Evolutionary conservation across 2,113 vertebrate species (phyloP), one percentile per base, ranked within the genome.

Genomic region (Kryptolebias marmoratus): DNA sequence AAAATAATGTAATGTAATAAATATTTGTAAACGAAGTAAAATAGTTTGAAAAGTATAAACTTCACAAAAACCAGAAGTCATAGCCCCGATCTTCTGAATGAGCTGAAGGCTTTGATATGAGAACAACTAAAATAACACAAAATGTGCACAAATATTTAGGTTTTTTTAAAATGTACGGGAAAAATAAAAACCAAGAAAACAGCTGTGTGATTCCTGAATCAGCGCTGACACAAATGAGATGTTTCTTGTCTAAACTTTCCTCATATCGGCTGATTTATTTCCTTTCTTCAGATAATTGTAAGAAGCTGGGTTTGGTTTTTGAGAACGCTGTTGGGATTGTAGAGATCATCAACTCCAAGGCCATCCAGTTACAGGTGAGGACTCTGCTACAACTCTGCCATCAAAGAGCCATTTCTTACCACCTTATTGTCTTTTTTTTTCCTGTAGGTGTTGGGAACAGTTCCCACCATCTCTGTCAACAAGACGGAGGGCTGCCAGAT

Each of bases 401-500:
- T 11, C 12, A 11, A 4, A 14, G 4, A 48, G 11, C 12, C 47
- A 14, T 48, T 48, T 4, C 16, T 58, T 7, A 39, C 39, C 9
- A 1, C 8, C 9, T 39, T 5, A 56, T 31, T 22, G n/a, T 77
- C 16, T 70, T 75, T 82, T 22, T 22, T 22, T 22, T 22, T 22
- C 22, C 15, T 83, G 76, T 73, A 99, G 98, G 98, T 96, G 72
- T 92, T 97, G 92, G 97, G 96, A 58, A 96, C 81, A 87, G 97
- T 98, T 88, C 97, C 97, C 84, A 98, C 96, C 15, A 96, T 99
- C 84, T 99, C 98, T 79, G 96, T 99, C 86, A 99, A 99, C 87
- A 98, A 98, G 89, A 99, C 98, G 7, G 98, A 99, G 80, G 98
- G 98, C 55, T 99, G 98, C 86, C 97, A 99, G 71, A 88, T 99